These are phyloP conservation scores for Hyles vespertilio DNA, from an alignment of 1,140 invertebrate species.

Conservation along the genomic window DNA sequence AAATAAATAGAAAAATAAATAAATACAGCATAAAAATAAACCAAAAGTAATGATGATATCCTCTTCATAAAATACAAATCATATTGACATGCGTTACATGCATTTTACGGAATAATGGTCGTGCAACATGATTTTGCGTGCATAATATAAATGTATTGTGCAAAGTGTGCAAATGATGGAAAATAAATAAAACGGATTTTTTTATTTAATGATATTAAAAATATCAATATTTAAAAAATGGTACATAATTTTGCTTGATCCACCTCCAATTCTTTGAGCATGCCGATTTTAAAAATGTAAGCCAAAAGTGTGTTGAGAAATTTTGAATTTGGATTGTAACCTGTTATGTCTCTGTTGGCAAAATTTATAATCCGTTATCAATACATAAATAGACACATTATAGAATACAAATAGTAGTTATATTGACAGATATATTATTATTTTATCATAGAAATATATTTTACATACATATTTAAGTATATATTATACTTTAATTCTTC, in stretches of 20 bases:
- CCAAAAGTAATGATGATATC: not conserved
- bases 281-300: constrained; percentile 53
- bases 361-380: constrained; percentile 15
- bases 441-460: too few relatives aligned
- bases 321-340: constrained; percentile 64
- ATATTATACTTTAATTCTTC: too few relatives aligned
- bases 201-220: too few relatives aligned
- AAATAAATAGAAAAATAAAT: not conserved
- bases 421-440: too few relatives aligned
- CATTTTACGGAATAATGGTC: constrained; percentile 18
- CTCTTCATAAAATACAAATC: too few relatives aligned
- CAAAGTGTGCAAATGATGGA: constrained; percentile 16
- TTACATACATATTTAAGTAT: too few relatives aligned
- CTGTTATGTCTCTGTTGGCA: constrained; percentile 64
- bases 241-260: constrained; percentile 25
- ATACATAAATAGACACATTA: too few relatives aligned
- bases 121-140: constrained; percentile 22
- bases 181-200: constrained; percentile 2
- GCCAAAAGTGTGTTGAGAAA: constrained; percentile 52
- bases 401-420: too few relatives aligned
- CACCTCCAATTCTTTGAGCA: constrained; percentile 70
- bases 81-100: constrained; percentile 14
- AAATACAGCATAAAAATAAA: constrained; percentile 6
- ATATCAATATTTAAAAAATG: constrained; percentile 11
- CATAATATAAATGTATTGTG: constrained; percentile 7